Evolutionary conservation across 2,888 invertebrate species (phyloP), one percentile per base, ranked within the genome.

Genomic region (Catocala sponsa): DNA sequence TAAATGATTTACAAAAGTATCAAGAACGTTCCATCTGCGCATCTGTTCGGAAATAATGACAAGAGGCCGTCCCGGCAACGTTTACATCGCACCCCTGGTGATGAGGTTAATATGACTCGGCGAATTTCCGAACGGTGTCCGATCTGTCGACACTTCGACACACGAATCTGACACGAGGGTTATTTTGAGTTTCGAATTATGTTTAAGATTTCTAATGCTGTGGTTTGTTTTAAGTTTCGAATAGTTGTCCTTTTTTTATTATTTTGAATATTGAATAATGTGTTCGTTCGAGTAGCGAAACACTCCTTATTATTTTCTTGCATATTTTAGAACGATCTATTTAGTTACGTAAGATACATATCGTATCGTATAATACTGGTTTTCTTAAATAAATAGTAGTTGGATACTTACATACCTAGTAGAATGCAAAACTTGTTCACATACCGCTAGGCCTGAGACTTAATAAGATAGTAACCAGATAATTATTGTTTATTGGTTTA

Each of bases 91-190:
- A 82, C 87, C 85, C 85, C 82, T 70, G 65, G 81, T 90, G 92
- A 93, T 93, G 92, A 91, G 92, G 77, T 83, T 85, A 85, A 88
- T 90, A 89, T 94, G 93, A 93, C 91, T 91, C 86, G 86, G 85
- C 93, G 79, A 86, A 84, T 88, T 91, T 85, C 67, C 75, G 70
- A 65, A 72, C 68, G 52, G 51, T 56, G 59, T 56, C 59, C 67
- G 70, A 73, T 63, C 63, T 63, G 64, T 57, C 47, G 55, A 63
- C 62, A 68, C 61, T 67, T 56, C 48, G 47, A 25, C 25, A 25
- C 25, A 13, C 38, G 38, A 13, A 12, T 33, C n/a, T 6, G 51
- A 51, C 25, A 51, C 51, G 38, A 38, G 38, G 25, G 7, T 49
- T 33, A 12, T 55, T 47, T 61, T 52, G 10, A 51, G 42, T 51